phyloP scores from a whole-genome alignment of 2,797 vertebrate genomes.

The Sebastes melanostomus region DNA sequence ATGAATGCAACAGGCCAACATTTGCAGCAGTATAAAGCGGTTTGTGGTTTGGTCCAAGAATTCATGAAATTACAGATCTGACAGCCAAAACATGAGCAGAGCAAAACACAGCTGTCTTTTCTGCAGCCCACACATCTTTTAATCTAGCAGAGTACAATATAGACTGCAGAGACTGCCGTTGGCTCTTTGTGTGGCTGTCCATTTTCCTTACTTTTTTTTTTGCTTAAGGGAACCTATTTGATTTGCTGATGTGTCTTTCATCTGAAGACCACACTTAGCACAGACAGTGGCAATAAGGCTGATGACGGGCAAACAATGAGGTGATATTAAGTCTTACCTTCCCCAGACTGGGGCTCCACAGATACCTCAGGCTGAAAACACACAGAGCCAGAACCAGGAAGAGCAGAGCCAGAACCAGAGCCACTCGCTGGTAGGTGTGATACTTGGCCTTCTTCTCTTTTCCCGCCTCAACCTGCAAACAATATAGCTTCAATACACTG shows the following conservation, averaged over 20 bases:
- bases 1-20: conserved; percentile 46
- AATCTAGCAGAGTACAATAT: conserved; percentile 53
- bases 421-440: conserved; percentile 83
- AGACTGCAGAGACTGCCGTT: conserved; percentile 31
- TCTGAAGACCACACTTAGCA: conserved; percentile 42
- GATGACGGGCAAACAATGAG: conserved; percentile 18
- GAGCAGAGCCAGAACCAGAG: conserved; percentile 80
- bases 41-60: conserved; percentile 46
- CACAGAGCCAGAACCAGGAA: conserved; percentile 84
- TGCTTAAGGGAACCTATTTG: conserved; percentile 55
- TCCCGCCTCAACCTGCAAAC: conserved; percentile 84
- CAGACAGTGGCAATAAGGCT: conserved; percentile 39
- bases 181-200: conserved; percentile 51
- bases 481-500: conserved; percentile 2
- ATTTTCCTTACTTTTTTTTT: conserved; percentile 41
- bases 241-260: conserved; percentile 65
- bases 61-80: conserved; percentile 61
- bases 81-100: conserved; percentile 57
- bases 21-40: conserved; percentile 46
- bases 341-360: conserved; percentile 85
- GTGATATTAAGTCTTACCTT: conserved; percentile 83
- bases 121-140: conserved; percentile 61
- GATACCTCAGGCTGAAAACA: conserved; percentile 85
- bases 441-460: conserved; percentile 81
- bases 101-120: conserved; percentile 62